Percentiles rank a stretch among this genome's conserved stretches.
Conservation (phyloP, 2,888 invertebrate species). For the Pimpla rufipes region DNA sequence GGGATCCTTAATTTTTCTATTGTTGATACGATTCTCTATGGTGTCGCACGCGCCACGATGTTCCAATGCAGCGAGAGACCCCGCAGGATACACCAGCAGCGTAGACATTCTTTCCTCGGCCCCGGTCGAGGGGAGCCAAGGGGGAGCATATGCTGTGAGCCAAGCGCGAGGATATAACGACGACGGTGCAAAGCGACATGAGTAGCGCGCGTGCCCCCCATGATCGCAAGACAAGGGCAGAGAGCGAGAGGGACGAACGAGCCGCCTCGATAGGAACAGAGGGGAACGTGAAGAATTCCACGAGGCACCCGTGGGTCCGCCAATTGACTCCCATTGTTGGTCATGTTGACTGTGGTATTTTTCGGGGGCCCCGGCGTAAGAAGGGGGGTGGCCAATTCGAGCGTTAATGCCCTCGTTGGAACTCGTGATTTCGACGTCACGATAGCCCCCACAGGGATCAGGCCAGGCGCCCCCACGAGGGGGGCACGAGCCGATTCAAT, state of each 20-base stretch:
- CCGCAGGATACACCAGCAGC: constrained; percentile 14
- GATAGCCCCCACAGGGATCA: constrained; percentile 43
- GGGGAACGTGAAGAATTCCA: constrained; percentile 65
- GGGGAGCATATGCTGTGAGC: constrained; percentile 62
- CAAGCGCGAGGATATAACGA: constrained; percentile 58
- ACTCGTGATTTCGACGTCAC: constrained; percentile 52
- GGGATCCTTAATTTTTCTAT: not conserved
- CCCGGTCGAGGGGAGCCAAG: constrained; percentile 32
- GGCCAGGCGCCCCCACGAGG: constrained; percentile 45
- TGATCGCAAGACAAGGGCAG: constrained; percentile 37
- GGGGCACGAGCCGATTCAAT: constrained; percentile 49
- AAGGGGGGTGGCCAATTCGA: constrained; percentile 30
- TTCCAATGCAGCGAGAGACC: not conserved
- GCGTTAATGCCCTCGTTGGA: constrained; percentile 59
- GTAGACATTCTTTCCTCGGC: constrained; percentile 42
- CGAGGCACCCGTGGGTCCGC: constrained; percentile 69
- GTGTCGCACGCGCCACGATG: constrained; percentile 6
- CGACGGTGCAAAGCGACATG: constrained; percentile 59
- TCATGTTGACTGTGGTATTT: constrained; percentile 77
- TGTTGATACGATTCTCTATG: not conserved
- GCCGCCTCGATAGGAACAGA: constrained; percentile 57
- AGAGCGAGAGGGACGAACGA: constrained; percentile 28
- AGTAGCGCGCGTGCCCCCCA: constrained; percentile 51
- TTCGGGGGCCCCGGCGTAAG: constrained; percentile 56
- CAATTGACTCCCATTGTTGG: constrained; percentile 82